Percentiles rank a stretch among this genome's conserved stretches.
Conservation (phyloP, 2,113 vertebrate species). For the Eurystomus gularis region DNA sequence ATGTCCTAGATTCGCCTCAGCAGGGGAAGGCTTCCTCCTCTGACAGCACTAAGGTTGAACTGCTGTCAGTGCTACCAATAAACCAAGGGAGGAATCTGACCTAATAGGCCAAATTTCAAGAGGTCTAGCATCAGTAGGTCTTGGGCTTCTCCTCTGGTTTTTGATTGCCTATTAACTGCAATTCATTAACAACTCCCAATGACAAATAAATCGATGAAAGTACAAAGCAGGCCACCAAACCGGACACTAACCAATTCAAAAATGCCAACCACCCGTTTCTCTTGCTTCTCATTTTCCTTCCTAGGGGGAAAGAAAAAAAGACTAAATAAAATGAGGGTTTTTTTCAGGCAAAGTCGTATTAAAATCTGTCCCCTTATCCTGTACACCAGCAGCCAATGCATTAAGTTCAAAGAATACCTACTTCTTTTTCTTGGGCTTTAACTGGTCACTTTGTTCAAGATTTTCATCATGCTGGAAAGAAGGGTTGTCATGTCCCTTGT, state of each 20-base stretch:
- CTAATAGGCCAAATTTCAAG: background rate
- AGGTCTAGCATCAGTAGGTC: background rate
- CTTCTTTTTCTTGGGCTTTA: background rate
- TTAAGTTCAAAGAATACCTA: background rate
- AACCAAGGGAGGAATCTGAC: background rate
- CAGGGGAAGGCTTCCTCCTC: background rate
- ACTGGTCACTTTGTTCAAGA: background rate
- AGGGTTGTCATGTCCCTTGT: background rate
- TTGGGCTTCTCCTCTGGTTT: background rate
- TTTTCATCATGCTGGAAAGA: slow-evolving; percentile 45
- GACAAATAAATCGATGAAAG: background rate
- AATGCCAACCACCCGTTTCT: slow-evolving; percentile 38
- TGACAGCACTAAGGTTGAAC: background rate
- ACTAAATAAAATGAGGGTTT: background rate
- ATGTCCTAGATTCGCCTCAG: background rate
- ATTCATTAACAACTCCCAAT: background rate
- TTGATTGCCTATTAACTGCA: background rate
- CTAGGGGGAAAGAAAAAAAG: background rate
- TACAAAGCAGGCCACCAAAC: background rate
- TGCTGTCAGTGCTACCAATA: background rate
- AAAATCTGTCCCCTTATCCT: rapidly evolving
- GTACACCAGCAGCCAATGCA: rapidly evolving
- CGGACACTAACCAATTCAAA: slow-evolving; percentile 65
- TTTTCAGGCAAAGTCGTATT: background rate
- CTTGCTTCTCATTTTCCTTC: slow-evolving; percentile 23